A percentile compares a stretch with the other conserved stretches of the same genome.
phyloP scores from a whole-genome alignment of 2,797 vertebrate species.

The Anguilla pacifica region DNA sequence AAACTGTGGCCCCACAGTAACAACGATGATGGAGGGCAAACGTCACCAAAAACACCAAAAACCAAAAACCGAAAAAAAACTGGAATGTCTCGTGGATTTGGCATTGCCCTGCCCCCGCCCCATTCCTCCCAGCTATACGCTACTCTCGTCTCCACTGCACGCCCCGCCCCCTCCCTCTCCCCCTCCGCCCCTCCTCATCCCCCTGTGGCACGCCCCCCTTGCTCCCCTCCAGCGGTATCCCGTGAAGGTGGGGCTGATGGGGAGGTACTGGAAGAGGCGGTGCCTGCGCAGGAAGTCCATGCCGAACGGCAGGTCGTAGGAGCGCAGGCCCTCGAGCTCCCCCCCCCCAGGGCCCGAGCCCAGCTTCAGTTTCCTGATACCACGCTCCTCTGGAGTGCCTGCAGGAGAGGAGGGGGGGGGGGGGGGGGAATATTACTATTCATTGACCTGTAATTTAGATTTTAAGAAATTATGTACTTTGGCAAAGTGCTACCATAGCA shows the following conservation, averaged over 20 bases:
- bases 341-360: constrained; percentile 74
- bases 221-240: constrained; percentile 85
- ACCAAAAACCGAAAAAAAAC: background rate
- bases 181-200: constrained; percentile 29
- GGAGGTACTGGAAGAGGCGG: constrained; percentile 86
- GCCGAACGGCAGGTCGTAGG: constrained; percentile 92
- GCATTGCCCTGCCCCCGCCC: constrained; percentile 31
- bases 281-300: constrained; percentile 89
- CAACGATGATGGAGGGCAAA: background rate
- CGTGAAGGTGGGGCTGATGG: constrained; percentile 90
- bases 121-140: constrained; percentile 61
- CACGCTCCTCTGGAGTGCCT: constrained; percentile 91
- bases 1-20: background rate
- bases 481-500: no score
- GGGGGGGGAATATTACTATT: no score
- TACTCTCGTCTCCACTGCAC: constrained; percentile 55
- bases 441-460: no score
- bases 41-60: background rate
- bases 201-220: constrained; percentile 64
- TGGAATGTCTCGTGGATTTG: background rate
- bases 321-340: constrained; percentile 85
- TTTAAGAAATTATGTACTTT: no score
- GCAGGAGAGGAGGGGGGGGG: background rate
- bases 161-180: constrained; percentile 53
- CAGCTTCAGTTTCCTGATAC: constrained; percentile 89